Evolutionary conservation across 2,888 invertebrate genomes (phyloP).

Genomic region (Drosophila maculinotata): DNA sequence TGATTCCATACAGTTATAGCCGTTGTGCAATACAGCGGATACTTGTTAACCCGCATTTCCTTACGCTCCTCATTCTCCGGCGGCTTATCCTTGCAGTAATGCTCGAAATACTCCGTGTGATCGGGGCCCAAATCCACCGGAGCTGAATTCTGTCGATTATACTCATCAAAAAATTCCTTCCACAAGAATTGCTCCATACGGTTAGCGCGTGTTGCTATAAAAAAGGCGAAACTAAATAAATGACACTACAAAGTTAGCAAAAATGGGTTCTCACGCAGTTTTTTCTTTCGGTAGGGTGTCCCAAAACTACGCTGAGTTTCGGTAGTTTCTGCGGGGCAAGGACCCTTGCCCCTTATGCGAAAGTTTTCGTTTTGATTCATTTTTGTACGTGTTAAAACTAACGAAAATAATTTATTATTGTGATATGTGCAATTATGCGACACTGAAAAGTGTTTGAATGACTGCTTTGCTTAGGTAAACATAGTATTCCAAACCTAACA

Average conservation of each 20-base stretch:
- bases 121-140: constrained; percentile 40
- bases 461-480: constrained; percentile 48
- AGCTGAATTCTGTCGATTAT: constrained; percentile 67
- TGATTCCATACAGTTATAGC: constrained; percentile 83
- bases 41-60: constrained; percentile 71
- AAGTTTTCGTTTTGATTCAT: constrained; percentile 39
- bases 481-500: constrained; percentile 20
- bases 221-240: not conserved
- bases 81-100: constrained; percentile 74
- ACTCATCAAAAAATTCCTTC: constrained; percentile 82
- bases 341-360: constrained; percentile 37
- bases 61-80: constrained; percentile 63
- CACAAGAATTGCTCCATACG: constrained; percentile 82
- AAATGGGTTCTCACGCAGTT: constrained; percentile 55
- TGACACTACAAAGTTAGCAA: not conserved
- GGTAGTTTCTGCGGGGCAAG: constrained; percentile 44
- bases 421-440: constrained; percentile 24
- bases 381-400: constrained; percentile 20
- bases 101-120: constrained; percentile 80
- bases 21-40: constrained; percentile 81
- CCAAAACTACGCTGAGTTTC: constrained; percentile 61
- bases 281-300: constrained; percentile 72
- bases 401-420: constrained; percentile 64
- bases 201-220: constrained; percentile 75
- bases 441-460: constrained; percentile 20